phyloP scores from a whole-genome alignment of 2,888 invertebrate species.

The Alsophila aescularia region DNA sequence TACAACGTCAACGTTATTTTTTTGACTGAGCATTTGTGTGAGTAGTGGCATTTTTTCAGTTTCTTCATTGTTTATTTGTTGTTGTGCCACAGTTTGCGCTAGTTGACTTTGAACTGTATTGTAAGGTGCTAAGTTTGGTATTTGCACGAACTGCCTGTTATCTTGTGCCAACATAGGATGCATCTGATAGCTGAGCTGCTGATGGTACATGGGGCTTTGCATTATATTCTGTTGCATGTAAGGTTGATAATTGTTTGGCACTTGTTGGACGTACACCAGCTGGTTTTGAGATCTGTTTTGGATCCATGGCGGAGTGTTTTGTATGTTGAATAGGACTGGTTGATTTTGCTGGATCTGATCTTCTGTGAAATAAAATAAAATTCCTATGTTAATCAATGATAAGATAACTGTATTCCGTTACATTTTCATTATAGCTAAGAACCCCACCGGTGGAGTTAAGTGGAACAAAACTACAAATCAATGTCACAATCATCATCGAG shows the following conservation, averaged over 20 bases:
- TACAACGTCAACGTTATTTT: constrained; percentile 1
- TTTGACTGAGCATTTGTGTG: constrained; percentile 29
- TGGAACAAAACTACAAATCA: too few relatives aligned
- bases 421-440: too few relatives aligned
- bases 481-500: too few relatives aligned
- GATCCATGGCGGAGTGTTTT: constrained; percentile 77
- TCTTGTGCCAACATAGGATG: constrained; percentile 64
- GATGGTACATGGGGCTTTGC: constrained; percentile 62
- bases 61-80: constrained; percentile 15
- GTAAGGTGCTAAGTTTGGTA: constrained; percentile 42
- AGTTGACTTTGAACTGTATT: constrained; percentile 38
- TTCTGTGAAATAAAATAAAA: constrained; percentile 53
- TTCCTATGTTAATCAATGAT: neutral
- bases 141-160: constrained; percentile 46
- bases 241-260: constrained; percentile 60
- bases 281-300: constrained; percentile 68
- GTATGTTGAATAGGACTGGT: constrained; percentile 68
- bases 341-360: constrained; percentile 67
- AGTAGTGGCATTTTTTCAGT: constrained; percentile 22
- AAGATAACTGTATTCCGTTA: too few relatives aligned
- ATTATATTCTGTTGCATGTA: constrained; percentile 63
- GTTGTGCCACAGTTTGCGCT: constrained; percentile 12
- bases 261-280: constrained; percentile 70
- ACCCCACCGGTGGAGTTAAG: too few relatives aligned
- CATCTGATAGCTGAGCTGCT: constrained; percentile 67